A percentile compares a stretch with the other conserved stretches of the same genome.
phyloP scores from a whole-genome alignment of 1,140 invertebrate species.

The Arctopsyche grandis region DNA sequence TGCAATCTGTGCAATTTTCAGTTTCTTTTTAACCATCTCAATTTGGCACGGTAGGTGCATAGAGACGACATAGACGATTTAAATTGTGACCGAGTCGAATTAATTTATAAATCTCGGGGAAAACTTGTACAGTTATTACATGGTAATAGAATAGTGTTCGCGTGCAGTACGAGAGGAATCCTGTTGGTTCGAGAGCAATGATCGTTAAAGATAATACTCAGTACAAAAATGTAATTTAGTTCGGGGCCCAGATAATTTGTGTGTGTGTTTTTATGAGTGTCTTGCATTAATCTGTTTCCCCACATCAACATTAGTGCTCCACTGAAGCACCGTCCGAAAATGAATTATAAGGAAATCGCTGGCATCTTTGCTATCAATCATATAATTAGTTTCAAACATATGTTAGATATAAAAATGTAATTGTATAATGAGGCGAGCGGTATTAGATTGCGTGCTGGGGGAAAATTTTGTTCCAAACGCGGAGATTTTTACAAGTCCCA shows the following conservation, averaged over 20 bases:
- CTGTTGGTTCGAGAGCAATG: constrained; percentile 35
- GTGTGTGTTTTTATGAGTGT: constrained; percentile 42
- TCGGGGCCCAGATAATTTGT: constrained; percentile 34
- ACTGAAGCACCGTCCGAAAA: constrained; percentile 37
- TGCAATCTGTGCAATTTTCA: too few species aligned
- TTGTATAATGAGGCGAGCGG: constrained; percentile 37
- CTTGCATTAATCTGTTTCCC: constrained; percentile 45
- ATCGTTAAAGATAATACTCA: constrained; percentile 42
- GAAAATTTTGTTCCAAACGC: constrained; percentile 17
- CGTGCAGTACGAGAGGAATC: constrained; percentile 37
- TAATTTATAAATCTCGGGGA: constrained; percentile 12
- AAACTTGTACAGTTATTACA: constrained; percentile 34
- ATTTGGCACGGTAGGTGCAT: background rate
- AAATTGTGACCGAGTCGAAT: constrained; percentile 7
- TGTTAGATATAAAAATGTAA: constrained; percentile 43
- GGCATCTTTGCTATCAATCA: constrained; percentile 40
- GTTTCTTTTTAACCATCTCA: too few species aligned
- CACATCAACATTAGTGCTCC: constrained; percentile 35
- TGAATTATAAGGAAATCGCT: constrained; percentile 44
- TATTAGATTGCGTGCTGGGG: constrained; percentile 27
- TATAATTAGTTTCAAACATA: constrained; percentile 42
- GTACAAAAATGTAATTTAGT: constrained; percentile 43
- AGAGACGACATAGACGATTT: background rate
- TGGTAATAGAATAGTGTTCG: constrained; percentile 34
- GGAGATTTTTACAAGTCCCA: background rate